phyloP scores from a whole-genome alignment of 2,113 vertebrate genomes.

The Cryptoleucopteryx plumbea region DNA sequence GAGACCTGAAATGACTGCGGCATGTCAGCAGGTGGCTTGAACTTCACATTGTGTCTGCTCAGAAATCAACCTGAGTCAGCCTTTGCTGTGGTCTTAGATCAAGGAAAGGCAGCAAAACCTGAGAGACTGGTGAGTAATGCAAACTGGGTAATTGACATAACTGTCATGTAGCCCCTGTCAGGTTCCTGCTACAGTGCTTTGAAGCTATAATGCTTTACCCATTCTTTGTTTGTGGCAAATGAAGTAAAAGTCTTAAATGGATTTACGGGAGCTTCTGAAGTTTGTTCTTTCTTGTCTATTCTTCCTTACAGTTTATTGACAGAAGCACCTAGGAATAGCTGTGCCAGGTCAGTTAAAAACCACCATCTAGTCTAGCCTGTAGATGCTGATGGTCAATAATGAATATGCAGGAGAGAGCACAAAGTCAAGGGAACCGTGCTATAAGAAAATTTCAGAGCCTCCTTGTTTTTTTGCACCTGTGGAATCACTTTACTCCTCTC shows the following conservation, averaged over 20 bases:
- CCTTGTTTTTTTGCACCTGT: neutral
- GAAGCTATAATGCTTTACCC: neutral
- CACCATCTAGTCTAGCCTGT: neutral
- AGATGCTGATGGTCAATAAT: neutral
- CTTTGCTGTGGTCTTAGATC: neutral
- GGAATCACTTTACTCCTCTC: neutral
- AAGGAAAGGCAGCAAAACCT: neutral
- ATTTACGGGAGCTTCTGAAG: neutral
- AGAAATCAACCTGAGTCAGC: neutral
- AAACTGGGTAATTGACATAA: neutral
- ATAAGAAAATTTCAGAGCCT: neutral
- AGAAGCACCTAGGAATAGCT: neutral
- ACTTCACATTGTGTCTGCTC: neutral
- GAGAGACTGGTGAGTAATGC: neutral
- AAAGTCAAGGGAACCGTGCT: neutral
- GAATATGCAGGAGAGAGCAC: neutral
- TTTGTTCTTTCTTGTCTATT: neutral
- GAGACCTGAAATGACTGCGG: neutral
- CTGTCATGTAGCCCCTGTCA: neutral
- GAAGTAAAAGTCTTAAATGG: neutral
- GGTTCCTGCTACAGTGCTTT: neutral
- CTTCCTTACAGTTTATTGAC: neutral
- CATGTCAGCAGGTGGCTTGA: neutral
- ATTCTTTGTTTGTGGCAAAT: neutral
- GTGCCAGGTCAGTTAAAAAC: neutral